phyloP scores from a whole-genome alignment of 1,140 invertebrate species.

The Cotesia glomerata region DNA sequence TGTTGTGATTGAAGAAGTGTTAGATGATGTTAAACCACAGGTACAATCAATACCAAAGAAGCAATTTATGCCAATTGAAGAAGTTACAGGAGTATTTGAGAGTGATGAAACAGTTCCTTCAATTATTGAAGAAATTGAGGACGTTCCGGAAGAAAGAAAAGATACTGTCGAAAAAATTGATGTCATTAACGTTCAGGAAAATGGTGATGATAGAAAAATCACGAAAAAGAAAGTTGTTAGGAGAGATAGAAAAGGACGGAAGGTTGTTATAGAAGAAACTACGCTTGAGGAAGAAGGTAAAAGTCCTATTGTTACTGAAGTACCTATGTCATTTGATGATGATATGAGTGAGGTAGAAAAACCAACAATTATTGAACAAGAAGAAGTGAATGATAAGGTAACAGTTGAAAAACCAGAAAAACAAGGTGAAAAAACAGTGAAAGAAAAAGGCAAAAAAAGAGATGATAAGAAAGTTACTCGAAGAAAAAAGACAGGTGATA shows the following conservation, averaged over 20 bases:
- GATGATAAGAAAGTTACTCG: too few species aligned
- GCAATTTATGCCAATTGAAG: conserved; percentile 57
- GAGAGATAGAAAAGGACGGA: conserved; percentile 24
- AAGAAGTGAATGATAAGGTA: not conserved
- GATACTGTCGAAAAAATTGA: conserved; percentile 18
- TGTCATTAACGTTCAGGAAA: conserved; percentile 28
- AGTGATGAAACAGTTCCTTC: conserved; percentile 46
- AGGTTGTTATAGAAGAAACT: conserved; percentile 14
- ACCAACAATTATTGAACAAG: not conserved
- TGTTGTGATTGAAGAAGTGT: conserved; percentile 58
- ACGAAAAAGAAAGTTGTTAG: conserved; percentile 45
- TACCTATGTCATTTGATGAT: not conserved
- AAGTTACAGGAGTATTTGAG: conserved; percentile 44
- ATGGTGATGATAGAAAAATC: conserved; percentile 30
- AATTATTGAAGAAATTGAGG: conserved; percentile 37
- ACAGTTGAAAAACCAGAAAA: too few species aligned
- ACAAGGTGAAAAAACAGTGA: too few species aligned
- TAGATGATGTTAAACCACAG: conserved; percentile 49
- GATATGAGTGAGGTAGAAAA: too few species aligned
- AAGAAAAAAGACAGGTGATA: too few species aligned
- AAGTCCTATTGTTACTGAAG: conserved; percentile 35
- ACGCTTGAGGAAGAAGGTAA: conserved; percentile 41
- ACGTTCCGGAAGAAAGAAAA: conserved; percentile 23
- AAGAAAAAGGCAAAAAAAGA: too few species aligned
- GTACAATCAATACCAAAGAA: conserved; percentile 53